Base-by-base conservation (phyloP, 1,140 invertebrate species). In the Tyrophagus putrescentiae region DNA sequence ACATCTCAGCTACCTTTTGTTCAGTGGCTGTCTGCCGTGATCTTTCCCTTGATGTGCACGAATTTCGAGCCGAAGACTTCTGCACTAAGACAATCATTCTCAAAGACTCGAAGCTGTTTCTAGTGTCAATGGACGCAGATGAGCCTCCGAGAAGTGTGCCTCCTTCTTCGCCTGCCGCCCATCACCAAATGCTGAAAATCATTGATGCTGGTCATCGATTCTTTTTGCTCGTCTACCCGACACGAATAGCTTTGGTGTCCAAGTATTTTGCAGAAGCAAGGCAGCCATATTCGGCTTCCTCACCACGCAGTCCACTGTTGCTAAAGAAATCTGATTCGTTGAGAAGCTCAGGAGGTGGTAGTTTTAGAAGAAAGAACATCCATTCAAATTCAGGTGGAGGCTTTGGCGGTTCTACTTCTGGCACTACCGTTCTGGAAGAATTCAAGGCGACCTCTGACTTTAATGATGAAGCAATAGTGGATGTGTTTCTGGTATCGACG, bases 171-270 rank as follows among this genome's bases (percentile, higher is more conserved):
- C 9, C 7, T 7, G 18, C 7, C 31, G 23, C 7, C 18, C 5
- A 5, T 21, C 21, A 54, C 39, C 13, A 54, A 27, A 23, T 54
- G 16, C 1, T 54, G 13, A 13, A 27, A 31, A 31, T 54, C 11
- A 29, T 54, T 34, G 52, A 54, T 33, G 32, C 31, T 54, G 13
- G 13, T 1, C 25, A 54, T 31, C 52, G 52, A 32, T 54, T 54
- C 27, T 32, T 54, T 31, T 3, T 54, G 25, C 31, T 54, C 3
- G 52, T 54, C 13, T 54, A 27, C 27, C 28, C 52, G n/a, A 31
- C 2, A 2, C 25, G 52, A 27, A 9, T 54, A 54, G n/a, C 1
- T 4, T 25, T 54, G 28, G 25, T 54, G 18, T 54, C 52, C 31
- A 54, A 54, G 27, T 27, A 13, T 13, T 54, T 54, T 54, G 13